phyloP scores from a whole-genome alignment of 2,797 vertebrate genomes.

The Neopelma chrysocephalum region DNA sequence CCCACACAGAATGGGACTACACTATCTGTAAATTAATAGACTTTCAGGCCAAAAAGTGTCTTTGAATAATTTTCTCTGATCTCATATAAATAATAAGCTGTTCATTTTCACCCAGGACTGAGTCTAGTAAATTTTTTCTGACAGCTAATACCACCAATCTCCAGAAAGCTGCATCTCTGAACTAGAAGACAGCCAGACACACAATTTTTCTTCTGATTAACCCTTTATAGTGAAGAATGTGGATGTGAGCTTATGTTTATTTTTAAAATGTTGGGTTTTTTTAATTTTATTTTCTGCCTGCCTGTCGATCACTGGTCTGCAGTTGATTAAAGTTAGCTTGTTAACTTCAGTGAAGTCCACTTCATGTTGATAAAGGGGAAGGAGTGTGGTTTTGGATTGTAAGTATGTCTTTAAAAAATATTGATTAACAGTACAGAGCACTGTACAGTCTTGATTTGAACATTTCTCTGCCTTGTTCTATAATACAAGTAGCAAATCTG shows the following conservation, averaged over 20 bases:
- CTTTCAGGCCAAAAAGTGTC: not conserved
- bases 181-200: not conserved
- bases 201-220: not conserved
- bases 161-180: not conserved
- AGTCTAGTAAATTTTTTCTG: not conserved
- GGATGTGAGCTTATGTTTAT: rapidly evolving
- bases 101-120: not conserved
- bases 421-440: not conserved
- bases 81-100: not conserved
- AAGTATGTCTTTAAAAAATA: not conserved
- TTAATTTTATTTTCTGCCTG: not conserved
- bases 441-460: not conserved
- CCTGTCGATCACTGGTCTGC: not conserved
- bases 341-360: not conserved
- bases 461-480: not conserved
- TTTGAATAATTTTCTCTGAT: not conserved
- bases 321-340: not conserved
- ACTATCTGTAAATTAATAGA: not conserved
- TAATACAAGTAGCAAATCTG: not conserved
- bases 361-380: not conserved
- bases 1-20: rapidly evolving
- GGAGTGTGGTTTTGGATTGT: not conserved
- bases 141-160: not conserved
- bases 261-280: not conserved
- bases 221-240: not conserved